A percentile compares a stretch with the other conserved stretches of the same genome.
These are phyloP conservation scores for Microctonus hyperodae DNA, from an alignment of 2,888 invertebrate species.

Conservation along the genomic window DNA sequence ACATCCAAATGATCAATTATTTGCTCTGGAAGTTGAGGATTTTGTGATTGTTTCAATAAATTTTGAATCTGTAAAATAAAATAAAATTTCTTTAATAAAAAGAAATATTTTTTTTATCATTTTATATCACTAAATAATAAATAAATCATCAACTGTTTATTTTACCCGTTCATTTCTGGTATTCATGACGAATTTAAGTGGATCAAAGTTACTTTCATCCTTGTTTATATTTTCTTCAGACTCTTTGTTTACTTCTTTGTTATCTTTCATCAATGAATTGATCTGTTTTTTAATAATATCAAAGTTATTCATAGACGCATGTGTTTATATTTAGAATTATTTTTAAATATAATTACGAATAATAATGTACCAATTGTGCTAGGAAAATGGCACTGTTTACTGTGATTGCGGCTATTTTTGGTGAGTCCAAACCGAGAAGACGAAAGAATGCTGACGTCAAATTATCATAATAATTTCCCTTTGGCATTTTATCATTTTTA, in stretches of 20 bases:
- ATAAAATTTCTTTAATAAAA: slow-evolving; percentile 6
- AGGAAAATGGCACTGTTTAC: slow-evolving; percentile 84
- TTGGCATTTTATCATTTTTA: slow-evolving; percentile 52
- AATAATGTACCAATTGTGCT: slow-evolving; percentile 75
- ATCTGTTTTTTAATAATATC: slow-evolving; percentile 65
- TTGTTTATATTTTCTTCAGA: slow-evolving; percentile 37
- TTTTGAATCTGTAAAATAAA: slow-evolving; percentile 55
- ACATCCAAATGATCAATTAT: slow-evolving; percentile 69
- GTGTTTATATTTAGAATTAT: slow-evolving; percentile 17
- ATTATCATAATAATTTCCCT: slow-evolving; percentile 39
- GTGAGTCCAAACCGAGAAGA: slow-evolving; percentile 78
- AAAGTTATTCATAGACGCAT: background rate
- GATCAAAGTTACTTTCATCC: slow-evolving; percentile 48
- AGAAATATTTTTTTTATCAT: background rate
- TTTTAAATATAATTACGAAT: background rate
- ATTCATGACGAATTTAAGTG: slow-evolving; percentile 71
- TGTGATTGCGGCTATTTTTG: slow-evolving; percentile 81
- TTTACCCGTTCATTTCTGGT: slow-evolving; percentile 68
- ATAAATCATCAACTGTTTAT: slow-evolving; percentile 15
- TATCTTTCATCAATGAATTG: slow-evolving; percentile 67
- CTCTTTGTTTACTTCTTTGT: slow-evolving; percentile 59
- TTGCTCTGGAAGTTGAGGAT: slow-evolving; percentile 69
- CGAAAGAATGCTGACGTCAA: slow-evolving; percentile 69
- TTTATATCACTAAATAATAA: slow-evolving; percentile 5
- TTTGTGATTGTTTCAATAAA: slow-evolving; percentile 69